phyloP scores from a whole-genome alignment of 1,140 invertebrate genomes.

The Hesperophylax magnus region DNA sequence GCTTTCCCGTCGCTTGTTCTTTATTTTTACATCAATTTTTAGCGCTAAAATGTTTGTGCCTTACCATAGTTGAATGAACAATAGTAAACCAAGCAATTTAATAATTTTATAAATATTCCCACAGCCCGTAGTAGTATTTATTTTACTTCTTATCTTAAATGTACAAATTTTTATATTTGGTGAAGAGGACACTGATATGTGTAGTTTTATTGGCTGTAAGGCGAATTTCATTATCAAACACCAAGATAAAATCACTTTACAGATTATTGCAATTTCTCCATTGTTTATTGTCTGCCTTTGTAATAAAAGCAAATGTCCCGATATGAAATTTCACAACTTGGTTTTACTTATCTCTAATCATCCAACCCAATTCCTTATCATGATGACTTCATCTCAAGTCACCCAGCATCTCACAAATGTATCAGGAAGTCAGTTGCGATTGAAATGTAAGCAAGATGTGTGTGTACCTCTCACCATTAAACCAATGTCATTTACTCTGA shows the following conservation, averaged over 20 bases:
- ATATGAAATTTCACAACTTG: slow-evolving; percentile 34
- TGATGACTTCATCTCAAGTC: too few species aligned
- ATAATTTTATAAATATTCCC: slow-evolving; percentile 31
- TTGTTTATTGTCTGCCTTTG: slow-evolving; percentile 52
- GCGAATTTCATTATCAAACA: slow-evolving; percentile 52
- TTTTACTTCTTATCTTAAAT: slow-evolving; percentile 15
- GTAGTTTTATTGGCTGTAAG: slow-evolving; percentile 22
- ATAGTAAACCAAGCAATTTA: slow-evolving; percentile 11
- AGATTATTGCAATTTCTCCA: slow-evolving; percentile 43
- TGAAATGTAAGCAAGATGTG: too few species aligned
- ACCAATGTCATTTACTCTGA: too few species aligned
- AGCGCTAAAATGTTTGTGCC: slow-evolving; percentile 40
- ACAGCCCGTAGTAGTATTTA: slow-evolving; percentile 29
- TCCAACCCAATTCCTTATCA: background rate
- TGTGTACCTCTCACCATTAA: background rate
- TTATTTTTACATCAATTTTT: slow-evolving; percentile 22
- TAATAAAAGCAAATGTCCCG: slow-evolving; percentile 55
- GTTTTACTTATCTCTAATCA: slow-evolving; percentile 12
- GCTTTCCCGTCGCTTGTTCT: background rate
- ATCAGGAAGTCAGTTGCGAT: too few species aligned
- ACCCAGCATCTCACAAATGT: too few species aligned
- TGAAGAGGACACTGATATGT: slow-evolving; percentile 4
- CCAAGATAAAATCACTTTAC: slow-evolving; percentile 32
- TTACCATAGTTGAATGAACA: slow-evolving; percentile 31
- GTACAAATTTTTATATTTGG: slow-evolving; percentile 37